Evolutionary conservation across 1,140 invertebrate species (phyloP).

Genomic region (Chelonus insularis): DNA sequence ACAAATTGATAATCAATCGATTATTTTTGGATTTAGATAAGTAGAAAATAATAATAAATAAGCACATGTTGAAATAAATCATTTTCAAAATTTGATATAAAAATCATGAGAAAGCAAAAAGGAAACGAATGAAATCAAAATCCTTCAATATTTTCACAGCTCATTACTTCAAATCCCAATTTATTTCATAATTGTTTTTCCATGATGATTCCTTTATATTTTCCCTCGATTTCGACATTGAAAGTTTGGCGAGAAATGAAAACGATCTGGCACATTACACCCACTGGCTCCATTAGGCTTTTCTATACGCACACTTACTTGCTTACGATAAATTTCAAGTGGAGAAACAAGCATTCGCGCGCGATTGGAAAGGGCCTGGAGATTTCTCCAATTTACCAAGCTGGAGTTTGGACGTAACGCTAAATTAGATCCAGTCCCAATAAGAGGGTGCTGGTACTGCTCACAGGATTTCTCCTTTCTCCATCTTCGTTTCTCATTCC

Average conservation of each 20-base stretch:
- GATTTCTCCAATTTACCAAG: slow-evolving; percentile 30
- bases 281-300: slow-evolving; percentile 5
- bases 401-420: slow-evolving; percentile 25
- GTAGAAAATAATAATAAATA: no score
- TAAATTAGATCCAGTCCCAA: slow-evolving; percentile 31
- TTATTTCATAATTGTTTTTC: no score
- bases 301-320: slow-evolving; percentile 21
- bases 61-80: no score
- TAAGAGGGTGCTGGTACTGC: slow-evolving; percentile 17
- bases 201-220: background rate
- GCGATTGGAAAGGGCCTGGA: slow-evolving; percentile 10
- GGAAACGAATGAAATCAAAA: no score
- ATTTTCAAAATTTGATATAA: no score
- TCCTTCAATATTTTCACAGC: no score
- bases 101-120: no score
- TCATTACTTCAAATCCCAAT: no score
- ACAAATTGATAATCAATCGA: no score
- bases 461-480: slow-evolving; percentile 18
- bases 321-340: slow-evolving; percentile 29
- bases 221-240: background rate
- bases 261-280: slow-evolving; percentile 18
- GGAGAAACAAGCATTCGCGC: slow-evolving; percentile 16
- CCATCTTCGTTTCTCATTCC: background rate
- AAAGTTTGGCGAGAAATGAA: slow-evolving; percentile 17
- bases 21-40: no score